phyloP scores from a whole-genome alignment of 2,797 vertebrate genomes.

The Rhincodon typus region DNA sequence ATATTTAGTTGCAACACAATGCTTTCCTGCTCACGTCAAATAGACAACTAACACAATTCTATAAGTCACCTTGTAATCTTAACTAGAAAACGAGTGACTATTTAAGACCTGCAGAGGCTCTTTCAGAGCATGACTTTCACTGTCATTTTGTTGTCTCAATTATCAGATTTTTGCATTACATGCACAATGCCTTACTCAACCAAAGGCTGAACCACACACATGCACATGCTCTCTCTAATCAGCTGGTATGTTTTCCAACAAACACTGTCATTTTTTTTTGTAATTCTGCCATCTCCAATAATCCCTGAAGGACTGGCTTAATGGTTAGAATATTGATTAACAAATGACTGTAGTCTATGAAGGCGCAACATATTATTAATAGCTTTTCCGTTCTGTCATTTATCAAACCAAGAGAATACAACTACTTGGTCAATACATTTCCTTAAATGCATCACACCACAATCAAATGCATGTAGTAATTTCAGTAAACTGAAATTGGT shows the following conservation, averaged over 20 bases:
- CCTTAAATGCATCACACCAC: constrained; percentile 29
- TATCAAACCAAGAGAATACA: constrained; percentile 8
- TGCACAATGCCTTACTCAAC: not conserved
- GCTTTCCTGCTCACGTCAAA: not conserved
- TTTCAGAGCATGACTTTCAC: not conserved
- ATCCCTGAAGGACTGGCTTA: constrained; percentile 18
- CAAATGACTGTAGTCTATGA: constrained; percentile 46
- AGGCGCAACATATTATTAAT: constrained; percentile 46
- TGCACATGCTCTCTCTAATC: not conserved
- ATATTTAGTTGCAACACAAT: not conserved
- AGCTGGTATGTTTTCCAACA: not conserved
- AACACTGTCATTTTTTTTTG: not conserved
- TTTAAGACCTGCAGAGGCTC: not conserved
- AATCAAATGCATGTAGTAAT: constrained; percentile 32
- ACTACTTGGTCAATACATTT: constrained; percentile 29
- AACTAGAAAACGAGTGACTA: not conserved
- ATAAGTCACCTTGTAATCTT: not conserved
- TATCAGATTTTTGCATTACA: not conserved
- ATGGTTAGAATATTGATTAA: constrained; percentile 43
- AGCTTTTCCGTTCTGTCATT: not conserved
- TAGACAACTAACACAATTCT: not conserved
- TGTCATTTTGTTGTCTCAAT: not conserved
- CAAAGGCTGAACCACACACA: not conserved
- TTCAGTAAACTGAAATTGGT: constrained; percentile 22
- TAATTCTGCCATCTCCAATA: constrained; percentile 23